Evolutionary conservation across 2,797 vertebrate genomes (phyloP), one percentile per base, ranked within the genome.

Genomic region (Lateolabrax maculatus): DNA sequence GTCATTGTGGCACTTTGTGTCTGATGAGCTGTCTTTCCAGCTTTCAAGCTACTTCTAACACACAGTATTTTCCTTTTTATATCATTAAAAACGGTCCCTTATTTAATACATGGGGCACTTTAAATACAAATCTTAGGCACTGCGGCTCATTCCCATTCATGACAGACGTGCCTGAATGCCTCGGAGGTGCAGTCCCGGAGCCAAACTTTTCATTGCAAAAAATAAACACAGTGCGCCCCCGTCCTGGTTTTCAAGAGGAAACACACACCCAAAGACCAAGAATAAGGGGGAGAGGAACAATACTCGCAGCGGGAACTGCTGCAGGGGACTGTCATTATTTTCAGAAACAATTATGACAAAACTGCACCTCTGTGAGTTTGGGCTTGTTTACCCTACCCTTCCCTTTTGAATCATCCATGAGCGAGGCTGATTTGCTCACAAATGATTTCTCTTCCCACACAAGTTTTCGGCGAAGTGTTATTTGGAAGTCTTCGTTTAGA

Each of bases 311-410:
- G 27, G 44, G 80, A 84, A 77, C 66, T 74, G 77, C 83, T 85
- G 36, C 19, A 84, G 77, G 83, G 57, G 61, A 15, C 57, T 78
- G 51, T 55, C 71, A 71, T 85, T 84, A 77, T 84, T 85, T 83
- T 56, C 55, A 53, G 67, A 70, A 64, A 75, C 71, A 76, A 83
- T 87, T 87, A 87, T 84, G 74, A 77, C 80, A 86, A 75, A 85
- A 80, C 61, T 65, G 23, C 62, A 27, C 53, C 60, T 62, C 29
- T 80, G 63, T 71, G 63, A 66, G 60, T 41, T 67, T 48, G 13
- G n/a, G 48, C 25, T 55, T 15, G 10, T 27, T 9, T 12, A 23
- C 31, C 12, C 27, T 36, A 44, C 25, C 23, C 27, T 39, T 29
- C 23, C 34, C 6, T 65, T 37, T 82, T 84, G 73, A 79, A 81